A percentile compares a stretch with the other conserved stretches of the same genome.
Conservation (phyloP, 2,888 invertebrate genomes). For the Drosophila dives region DNA sequence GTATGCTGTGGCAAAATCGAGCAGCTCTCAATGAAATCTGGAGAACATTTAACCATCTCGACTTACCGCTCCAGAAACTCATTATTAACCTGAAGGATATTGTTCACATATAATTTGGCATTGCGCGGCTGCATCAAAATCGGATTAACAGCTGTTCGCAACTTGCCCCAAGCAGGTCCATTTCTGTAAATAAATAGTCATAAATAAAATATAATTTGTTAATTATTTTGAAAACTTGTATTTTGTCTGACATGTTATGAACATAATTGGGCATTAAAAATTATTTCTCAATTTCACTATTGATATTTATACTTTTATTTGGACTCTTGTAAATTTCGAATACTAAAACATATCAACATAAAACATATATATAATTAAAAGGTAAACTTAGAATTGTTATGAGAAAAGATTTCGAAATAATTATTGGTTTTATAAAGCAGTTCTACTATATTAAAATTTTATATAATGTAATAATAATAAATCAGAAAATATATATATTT, state of each 20-base stretch:
- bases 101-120: conserved; percentile 86
- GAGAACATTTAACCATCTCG: background rate
- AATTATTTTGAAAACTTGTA: background rate
- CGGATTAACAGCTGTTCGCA: conserved; percentile 89
- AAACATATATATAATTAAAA: background rate
- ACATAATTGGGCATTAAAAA: background rate
- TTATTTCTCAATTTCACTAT: background rate
- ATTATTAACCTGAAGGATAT: conserved; percentile 86
- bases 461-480: background rate
- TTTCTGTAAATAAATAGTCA: conserved; percentile 84
- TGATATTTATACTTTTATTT: background rate
- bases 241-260: background rate
- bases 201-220: background rate
- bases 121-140: conserved; percentile 88
- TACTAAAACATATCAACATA: background rate
- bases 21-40: background rate
- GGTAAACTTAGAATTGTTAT: background rate
- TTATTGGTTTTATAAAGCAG: background rate
- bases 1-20: conserved; percentile 77
- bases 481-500: background rate
- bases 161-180: conserved; percentile 88
- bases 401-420: background rate
- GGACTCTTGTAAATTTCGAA: background rate
- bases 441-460: background rate
- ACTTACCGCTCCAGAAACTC: conserved; percentile 82